Conservation (phyloP, 2,888 invertebrate genomes). For the Nudaria mundana region DNA sequence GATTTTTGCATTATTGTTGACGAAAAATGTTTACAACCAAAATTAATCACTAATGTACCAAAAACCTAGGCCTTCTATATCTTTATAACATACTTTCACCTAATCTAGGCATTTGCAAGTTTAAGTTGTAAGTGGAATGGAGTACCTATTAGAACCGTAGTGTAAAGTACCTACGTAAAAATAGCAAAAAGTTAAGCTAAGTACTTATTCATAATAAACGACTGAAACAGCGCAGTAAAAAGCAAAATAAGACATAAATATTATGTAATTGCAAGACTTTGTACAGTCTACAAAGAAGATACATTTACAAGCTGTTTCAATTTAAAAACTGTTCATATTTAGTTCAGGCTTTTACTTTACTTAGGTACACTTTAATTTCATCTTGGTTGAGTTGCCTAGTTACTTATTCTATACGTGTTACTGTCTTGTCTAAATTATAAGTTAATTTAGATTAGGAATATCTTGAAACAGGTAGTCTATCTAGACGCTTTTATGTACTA, state of each 20-base stretch:
- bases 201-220: conserved; percentile 21
- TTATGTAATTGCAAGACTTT: conserved; percentile 29
- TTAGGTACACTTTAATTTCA: no score
- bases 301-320: no score
- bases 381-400: conserved; percentile 34
- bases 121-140: conserved; percentile 5
- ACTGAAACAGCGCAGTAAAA: conserved; percentile 19
- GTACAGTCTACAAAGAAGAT: conserved; percentile 17
- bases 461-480: conserved; percentile 21
- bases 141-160: no score
- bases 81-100: conserved; percentile 11
- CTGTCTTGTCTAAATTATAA: no score
- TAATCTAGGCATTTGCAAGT: neutral
- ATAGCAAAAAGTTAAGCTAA: no score
- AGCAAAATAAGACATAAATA: conserved; percentile 21
- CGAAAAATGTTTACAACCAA: conserved; percentile 29
- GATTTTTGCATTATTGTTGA: conserved; percentile 44
- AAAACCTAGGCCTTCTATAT: conserved; percentile 16
- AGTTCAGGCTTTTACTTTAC: no score
- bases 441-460: conserved; percentile 26
- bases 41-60: conserved; percentile 20
- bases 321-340: no score
- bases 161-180: no score
- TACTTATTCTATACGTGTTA: conserved; percentile 24
- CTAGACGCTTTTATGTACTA: conserved; percentile 32